These are phyloP conservation scores for Drosophila varians DNA, from an alignment of 1,140 invertebrate species.

Conservation along the genomic window DNA sequence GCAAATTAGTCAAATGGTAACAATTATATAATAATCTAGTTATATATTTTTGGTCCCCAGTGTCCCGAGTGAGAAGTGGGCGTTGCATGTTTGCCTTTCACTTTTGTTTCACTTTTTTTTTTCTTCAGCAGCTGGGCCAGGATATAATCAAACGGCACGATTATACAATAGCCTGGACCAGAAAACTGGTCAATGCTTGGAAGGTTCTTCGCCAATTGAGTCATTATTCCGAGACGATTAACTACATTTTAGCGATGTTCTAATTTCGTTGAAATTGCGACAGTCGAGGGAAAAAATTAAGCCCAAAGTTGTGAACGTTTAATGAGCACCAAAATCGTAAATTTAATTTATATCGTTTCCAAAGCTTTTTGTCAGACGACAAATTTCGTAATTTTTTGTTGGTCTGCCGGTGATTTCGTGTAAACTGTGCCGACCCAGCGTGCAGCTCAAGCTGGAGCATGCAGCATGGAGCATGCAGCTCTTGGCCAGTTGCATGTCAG, in stretches of 20 bases:
- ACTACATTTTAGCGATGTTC: conserved; percentile 70
- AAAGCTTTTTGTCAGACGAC: conserved; percentile 78
- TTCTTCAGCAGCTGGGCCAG: conserved; percentile 46
- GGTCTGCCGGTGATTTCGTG: conserved; percentile 37
- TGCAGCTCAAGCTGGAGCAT: conserved; percentile 5
- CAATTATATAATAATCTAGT: conserved; percentile 77
- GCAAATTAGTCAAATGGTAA: conserved; percentile 74
- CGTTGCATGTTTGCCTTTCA: conserved; percentile 77
- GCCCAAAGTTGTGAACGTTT: conserved; percentile 66
- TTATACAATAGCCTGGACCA: conserved; percentile 59
- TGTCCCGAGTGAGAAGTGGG: conserved; percentile 63
- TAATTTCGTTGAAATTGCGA: conserved; percentile 43
- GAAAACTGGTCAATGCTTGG: conserved; percentile 6
- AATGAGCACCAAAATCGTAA: conserved; percentile 80
- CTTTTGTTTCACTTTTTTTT: conserved; percentile 49
- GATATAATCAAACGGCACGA: conserved; percentile 55
- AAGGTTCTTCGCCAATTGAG: conserved; percentile 61
- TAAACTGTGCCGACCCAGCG: conserved; percentile 68
- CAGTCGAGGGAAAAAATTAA: conserved; percentile 7
- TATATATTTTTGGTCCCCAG: conserved; percentile 19
- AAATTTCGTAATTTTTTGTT: conserved; percentile 73
- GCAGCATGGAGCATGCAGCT: conserved; percentile 2
- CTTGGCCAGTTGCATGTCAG: conserved; percentile 71
- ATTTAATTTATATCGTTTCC: conserved; percentile 80
- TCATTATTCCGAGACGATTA: conserved; percentile 78